Base-by-base conservation (phyloP, 1,140 invertebrate species). In the Drosophila rhopaloa region DNA sequence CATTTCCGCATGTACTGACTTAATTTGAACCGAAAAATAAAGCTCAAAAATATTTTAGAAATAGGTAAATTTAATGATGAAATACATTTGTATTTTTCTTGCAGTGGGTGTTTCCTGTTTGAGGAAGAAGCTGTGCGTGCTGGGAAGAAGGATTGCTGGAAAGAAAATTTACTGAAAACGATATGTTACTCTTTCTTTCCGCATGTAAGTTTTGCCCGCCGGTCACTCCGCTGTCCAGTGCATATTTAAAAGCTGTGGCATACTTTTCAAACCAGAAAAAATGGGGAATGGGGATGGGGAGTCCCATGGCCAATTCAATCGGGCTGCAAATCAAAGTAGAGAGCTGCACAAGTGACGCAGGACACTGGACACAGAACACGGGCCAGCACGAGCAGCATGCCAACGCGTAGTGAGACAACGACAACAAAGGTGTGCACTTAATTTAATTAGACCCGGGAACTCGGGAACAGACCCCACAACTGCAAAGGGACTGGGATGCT, bases 371-470 rank as follows among this genome's bases (percentile, higher is more conserved):
- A 40, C 11, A 9, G 55, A 7, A 9, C n/a, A 41, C 32, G 44
- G 55, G 48, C 24, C 19, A 59, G 46, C 54, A 54, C 29, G 43
- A 40, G 48, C 48, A 55, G 63, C 73, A 88, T 88, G 76, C 83
- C 83, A 61, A 48, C 35, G 44, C 79, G 83, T 76, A 61, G 54
- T 65, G 53, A 51, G 48, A 47, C 82, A 80, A 78, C 73, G 48
- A 47, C 82, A 80, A 78, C 73, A 85, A 80, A 83, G 83, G 83
- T 83, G 84, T 79, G 84, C 84, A 80, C 84, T 83, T 89, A 88
- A 86, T 89, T 86, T 86, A 86, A 86, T 86, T 86, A 86, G 76
- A 86, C 53, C 54, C 54, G 50, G 58, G 24, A 32, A 53, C 56
- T 62, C 9, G 10, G 60, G 57, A 37, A 11, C 3, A 60, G 24